phyloP scores from a whole-genome alignment of 1,140 invertebrate species.

The Paracyclopina nana region DNA sequence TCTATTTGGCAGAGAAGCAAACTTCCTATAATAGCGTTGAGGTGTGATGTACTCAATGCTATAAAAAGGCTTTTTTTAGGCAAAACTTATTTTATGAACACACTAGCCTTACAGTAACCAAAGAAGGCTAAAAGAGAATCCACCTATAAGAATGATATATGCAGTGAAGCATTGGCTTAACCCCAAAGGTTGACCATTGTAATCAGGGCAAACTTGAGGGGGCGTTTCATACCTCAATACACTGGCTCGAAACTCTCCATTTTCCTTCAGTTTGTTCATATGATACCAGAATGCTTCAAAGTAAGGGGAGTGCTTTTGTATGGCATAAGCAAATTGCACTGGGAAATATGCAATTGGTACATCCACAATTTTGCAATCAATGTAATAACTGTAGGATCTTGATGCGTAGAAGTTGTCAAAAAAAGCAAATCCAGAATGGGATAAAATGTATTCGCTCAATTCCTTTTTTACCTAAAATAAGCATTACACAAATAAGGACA shows the following conservation, averaged over 20 bases:
- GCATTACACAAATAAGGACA: too few relatives aligned
- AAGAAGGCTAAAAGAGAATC: too few relatives aligned
- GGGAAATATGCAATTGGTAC: not conserved
- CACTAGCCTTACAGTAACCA: too few relatives aligned
- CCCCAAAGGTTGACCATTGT: not conserved
- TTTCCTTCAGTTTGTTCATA: not conserved
- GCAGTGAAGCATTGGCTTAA: slow-evolving; percentile 2
- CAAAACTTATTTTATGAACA: too few relatives aligned
- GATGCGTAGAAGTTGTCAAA: not conserved
- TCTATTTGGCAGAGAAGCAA: too few relatives aligned
- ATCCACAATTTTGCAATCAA: not conserved
- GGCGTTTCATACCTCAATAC: not conserved
- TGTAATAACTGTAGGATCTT: not conserved
- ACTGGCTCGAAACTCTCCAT: not conserved
- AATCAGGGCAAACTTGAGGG: not conserved
- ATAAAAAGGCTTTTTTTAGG: too few relatives aligned
- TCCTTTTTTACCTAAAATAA: not conserved
- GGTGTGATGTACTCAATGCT: too few relatives aligned
- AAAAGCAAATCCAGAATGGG: not conserved
- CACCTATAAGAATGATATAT: not conserved
- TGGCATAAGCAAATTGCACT: not conserved
- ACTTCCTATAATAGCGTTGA: too few relatives aligned
- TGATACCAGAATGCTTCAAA: not conserved
- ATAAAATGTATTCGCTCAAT: not conserved
- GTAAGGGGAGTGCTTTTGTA: not conserved